Evolutionary conservation across 2,888 invertebrate species (phyloP), one percentile per base, ranked within the genome.

Genomic region (Rhopalosiphum nymphaeae): DNA sequence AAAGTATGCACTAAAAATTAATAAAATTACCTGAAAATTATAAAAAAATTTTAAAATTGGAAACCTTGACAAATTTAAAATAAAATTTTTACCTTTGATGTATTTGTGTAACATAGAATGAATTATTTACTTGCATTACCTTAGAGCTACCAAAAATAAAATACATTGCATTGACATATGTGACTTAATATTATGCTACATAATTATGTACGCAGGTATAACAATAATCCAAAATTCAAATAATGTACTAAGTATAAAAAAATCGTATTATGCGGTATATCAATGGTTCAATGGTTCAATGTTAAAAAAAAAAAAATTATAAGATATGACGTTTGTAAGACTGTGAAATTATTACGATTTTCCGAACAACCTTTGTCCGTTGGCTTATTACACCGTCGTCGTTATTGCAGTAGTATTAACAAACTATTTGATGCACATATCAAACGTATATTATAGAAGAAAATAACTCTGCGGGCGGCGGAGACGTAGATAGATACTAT

Each of bases 381-480:
- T 46, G 61, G 61, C 36, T 89, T 90, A 67, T 67, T 53, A 26
- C 53, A 21, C 53, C 53, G 78, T 16, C 78, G 36, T 90, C n/a
- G 90, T 91, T 46, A 46, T 67, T 16, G 44, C 1, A 36, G 78
- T 21, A 7, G 21, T 26, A 53, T 84, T 84, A 84, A 84, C 78
- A 42, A 84, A 53, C 91, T 29, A 53, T 84, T 91, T 84, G 91
- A 84, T 53, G 78, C 36, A 36, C 78, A 78, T 78, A 78, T 53
- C 84, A 42, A 91, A 49, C 49, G 67, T 78, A 36, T 78, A 78
- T 46, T 78, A 78, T 46, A 67, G 61, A n/a, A 90, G 46, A 49
- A 49, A 78, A 49, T 67, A 49, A 25, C 49, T 67, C 67, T n/a
- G 11, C 90, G 90, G 42, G 61, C n/a, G 67, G 44, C 46, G 86